Percentiles rank a stretch among this genome's conserved stretches.
Conservation (phyloP, 1,140 invertebrate genomes). For the Drosophila serrata region DNA sequence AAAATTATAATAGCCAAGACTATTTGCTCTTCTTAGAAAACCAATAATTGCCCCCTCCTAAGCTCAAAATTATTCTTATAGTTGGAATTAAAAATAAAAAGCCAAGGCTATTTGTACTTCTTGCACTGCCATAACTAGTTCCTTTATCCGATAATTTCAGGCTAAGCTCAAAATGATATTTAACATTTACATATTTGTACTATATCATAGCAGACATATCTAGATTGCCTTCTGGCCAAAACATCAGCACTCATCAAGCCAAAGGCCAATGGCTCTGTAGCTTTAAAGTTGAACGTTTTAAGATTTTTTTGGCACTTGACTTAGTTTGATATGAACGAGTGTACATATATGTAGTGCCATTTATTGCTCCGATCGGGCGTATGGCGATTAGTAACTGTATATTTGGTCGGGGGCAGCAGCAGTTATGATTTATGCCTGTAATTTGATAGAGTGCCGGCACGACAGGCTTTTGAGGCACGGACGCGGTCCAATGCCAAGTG, state of each 20-base stretch:
- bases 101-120: not conserved
- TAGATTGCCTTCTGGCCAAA: conserved; percentile 27
- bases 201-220: not conserved
- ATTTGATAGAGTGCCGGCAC: conserved; percentile 75
- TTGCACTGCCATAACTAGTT: not conserved
- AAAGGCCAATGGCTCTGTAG: conserved; percentile 26
- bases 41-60: not conserved
- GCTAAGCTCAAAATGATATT: not conserved
- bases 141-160: conserved; percentile 3
- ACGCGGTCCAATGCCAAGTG: conserved; percentile 69
- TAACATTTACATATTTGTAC: not conserved
- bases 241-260: conserved; percentile 34
- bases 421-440: conserved; percentile 80
- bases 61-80: not conserved
- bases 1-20: too few relatives aligned
- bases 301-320: conserved; percentile 75
- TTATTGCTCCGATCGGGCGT: conserved; percentile 38
- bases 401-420: conserved; percentile 60
- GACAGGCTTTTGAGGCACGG: conserved; percentile 48
- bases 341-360: conserved; percentile 33
- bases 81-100: not conserved
- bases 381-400: conserved; percentile 50
- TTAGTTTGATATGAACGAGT: conserved; percentile 45
- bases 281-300: conserved; percentile 51
- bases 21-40: not conserved